These are phyloP conservation scores for Chloebia gouldiae DNA, from an alignment of 2,113 vertebrate species.

Conservation along the genomic window DNA sequence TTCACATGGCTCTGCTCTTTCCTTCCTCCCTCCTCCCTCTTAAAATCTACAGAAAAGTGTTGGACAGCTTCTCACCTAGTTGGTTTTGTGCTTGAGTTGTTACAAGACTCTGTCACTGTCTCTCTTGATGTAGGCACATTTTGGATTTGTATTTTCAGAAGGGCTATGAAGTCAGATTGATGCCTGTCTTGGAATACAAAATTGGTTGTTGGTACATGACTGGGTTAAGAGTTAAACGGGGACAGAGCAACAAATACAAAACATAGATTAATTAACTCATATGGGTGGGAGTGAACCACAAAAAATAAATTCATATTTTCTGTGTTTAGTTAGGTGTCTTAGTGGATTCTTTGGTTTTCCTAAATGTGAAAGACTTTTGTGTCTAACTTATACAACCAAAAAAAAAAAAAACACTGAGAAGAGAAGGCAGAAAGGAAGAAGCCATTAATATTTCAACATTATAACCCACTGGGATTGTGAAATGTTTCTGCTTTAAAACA, in stretches of 20 bases:
- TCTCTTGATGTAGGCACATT: not conserved
- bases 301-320: not conserved
- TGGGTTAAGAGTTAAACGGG: not conserved
- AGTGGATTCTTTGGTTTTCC: not conserved
- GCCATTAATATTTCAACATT: not conserved
- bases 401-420: not conserved
- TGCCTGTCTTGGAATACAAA: not conserved
- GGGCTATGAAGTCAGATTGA: not conserved
- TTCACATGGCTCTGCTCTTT: conserved; percentile 12
- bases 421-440: not conserved
- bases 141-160: not conserved
- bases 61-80: not conserved
- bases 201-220: not conserved
- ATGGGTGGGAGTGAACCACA: not conserved
- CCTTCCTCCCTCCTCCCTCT: not conserved
- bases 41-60: not conserved
- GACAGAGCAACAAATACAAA: not conserved
- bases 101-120: not conserved
- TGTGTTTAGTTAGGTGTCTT: not conserved
- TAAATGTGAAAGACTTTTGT: not conserved
- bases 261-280: not conserved
- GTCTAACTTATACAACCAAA: not conserved
- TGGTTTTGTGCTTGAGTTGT: not conserved
- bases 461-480: not conserved
- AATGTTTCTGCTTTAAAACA: not conserved